Base-by-base conservation (phyloP, 2,113 vertebrate species). In the Cervus canadensis region DNA sequence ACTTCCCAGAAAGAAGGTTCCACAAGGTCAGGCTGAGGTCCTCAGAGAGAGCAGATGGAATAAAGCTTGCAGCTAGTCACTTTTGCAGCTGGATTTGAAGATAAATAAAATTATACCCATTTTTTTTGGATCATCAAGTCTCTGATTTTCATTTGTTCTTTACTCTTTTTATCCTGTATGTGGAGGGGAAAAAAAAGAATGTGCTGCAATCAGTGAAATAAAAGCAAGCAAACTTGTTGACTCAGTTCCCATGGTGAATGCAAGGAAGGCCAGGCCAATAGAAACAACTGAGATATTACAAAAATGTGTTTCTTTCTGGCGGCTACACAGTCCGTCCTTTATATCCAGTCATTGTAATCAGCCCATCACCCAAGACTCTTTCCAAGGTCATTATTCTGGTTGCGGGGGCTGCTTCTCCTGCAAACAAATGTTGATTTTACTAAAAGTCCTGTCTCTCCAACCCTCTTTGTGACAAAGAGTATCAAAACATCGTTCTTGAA, bases 1-100 rank as follows among this genome's bases (percentile, higher is more conserved):
- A 97, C 97, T 98, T 99, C 97, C 98, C 93, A 98, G 98, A 98
- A 98, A 98, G 97, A 98, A 97, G 91, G 88, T 97, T 96, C 98
- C 93, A 84, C 96, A 92, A 97, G 97, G 98, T 98, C 85, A 96
- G 95, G 89, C 96, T 81, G 88, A 98, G 96, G 98, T 97, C 98
- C 98, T 96, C 96, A 86, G 98, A 97, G 98, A 98, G 48, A 97
- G 95, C 92, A 89, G 95, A 97, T 91, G 98, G 88, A 96, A 96
- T 94, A 94, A 94, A 98, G 91, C 93, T 98, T 96, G 90, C 84
- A 93, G 45, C 91, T 59, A 94, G 95, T 95, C 79, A 28, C 96
- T 96, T 97, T 98, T 93, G 96, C 96, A 97, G 97, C 98, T 98
- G 96, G 95, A 87, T 56, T 62, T 93, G 62, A 64, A 82, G 52